Base-by-base conservation (phyloP, 2,797 vertebrate genomes). In the Coracias cyanogaster region DNA sequence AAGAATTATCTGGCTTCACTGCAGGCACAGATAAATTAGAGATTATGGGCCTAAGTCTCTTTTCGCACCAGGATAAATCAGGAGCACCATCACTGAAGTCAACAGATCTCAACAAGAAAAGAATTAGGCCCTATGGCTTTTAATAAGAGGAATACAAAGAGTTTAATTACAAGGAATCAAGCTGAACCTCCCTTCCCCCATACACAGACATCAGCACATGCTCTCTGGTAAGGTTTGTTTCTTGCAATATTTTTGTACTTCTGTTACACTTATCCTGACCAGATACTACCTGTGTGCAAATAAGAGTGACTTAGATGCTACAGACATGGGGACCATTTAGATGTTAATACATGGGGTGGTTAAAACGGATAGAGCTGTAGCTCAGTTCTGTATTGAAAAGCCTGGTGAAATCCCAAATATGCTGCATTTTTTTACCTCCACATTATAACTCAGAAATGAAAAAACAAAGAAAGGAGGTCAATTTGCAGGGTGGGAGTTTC, bases 11-110 rank as follows among this genome's bases (percentile, higher is more conserved):
- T 96, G 86, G 17, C 67, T 95, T 95, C 71, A 94, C 95, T 96
- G 60, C 84, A 96, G 86, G 91, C 93, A 91, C 52, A 97, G 94
- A 96, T 95, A 96, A 95, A 96, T 94, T 91, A 94, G 74, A 96
- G 93, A 94, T 96, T 95, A 91, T 10, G 37, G 79, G 71, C 24
- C 54, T 92, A 96, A 96, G 37, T 69, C 67, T 90, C 83, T 90
- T 95, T 91, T 82, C 0, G 3, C 69, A 77, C 33, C 74, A 93
- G 84, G 67, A 45, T 89, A 94, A 87, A 96, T 94, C 92, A 72
- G 57, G 18, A 94, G 49, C 69, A 43, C 58, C 79, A 86, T 91
- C 79, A 89, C 69, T 79, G 69, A 90, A 87, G 91, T 85, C 72
- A 95, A 94, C 82, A 61, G 76, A 96, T 96, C 74, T 87, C 92